Base-by-base conservation (phyloP, 1,140 invertebrate species). In the Tachypleus tridentatus region DNA sequence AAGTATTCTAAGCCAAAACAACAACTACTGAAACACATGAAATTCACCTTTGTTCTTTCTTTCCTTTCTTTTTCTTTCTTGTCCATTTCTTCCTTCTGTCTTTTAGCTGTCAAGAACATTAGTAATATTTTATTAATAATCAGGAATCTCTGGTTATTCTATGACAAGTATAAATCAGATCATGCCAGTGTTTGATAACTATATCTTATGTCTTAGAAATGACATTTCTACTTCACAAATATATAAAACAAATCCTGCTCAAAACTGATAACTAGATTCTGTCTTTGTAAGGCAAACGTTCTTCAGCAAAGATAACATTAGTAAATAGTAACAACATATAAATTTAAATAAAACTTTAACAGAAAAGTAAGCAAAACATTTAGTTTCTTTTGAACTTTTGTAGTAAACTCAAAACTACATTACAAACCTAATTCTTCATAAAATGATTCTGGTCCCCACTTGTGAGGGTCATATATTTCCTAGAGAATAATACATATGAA, bases 41-140 rank as follows among this genome's bases (percentile, higher is more conserved):
- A 64, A 51, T 64, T 58, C 60, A 79, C 89, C 78, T 95, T 95
- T 9, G 89, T 84, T 75, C 86, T 86, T 57, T 93, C 91, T 76
- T 92, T 94, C 65, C 86, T 83, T 72, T 93, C 91, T 72, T 93
- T 94, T 71, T 95, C 91, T 60, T 91, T 77, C 73, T 87, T 87
- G 53, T 96, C 91, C 91, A 96, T 96, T 78, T 96, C 92, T 6
- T 83, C 77, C 78, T 92, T 95, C 73, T 97, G 94, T 4, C 87
- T 84, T 73, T 86, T 87, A 0, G 90, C 88, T 76, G 64, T 51
- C 72, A 70, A 29, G 29, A 29, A 29, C 29, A 29, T 29, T 0
- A 29, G 29, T 29, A 29, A 29, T 29, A 29, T 29, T 29, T 62
- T n/a, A 54, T n/a, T 9, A 54, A 54, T 54, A 54, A 8, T 54